Evolutionary conservation across 1,140 invertebrate species (phyloP), one percentile per base, ranked within the genome.

Genomic region (Brachionus angularis): DNA sequence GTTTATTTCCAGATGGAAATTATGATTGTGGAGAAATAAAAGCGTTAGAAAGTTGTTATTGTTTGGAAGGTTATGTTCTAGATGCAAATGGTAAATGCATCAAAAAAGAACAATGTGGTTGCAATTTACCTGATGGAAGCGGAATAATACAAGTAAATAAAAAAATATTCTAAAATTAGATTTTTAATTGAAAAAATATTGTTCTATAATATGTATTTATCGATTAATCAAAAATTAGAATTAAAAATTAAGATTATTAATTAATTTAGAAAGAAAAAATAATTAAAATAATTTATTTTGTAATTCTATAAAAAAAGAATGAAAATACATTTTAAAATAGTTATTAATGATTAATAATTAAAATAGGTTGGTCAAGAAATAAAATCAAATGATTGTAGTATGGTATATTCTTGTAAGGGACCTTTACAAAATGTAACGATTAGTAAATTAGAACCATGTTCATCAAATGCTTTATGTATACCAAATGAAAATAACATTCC

Each of bases 41-140:
- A n/a, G n/a, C 47, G 5, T 7, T 29, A 47, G 62, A 67, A 47
- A 47, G 67, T 10, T 70, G 67, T 44, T 70, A 27, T n/a, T 70
- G 67, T 44, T 52, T 39, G 12, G 46, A 70, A 27, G 50, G 36
- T 29, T 70, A 39, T 29, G 67, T 70, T 2, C 16, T 50, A 18
- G 42, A 52, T 29, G 18, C 10, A 25, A 50, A 53, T 21, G 67
- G 67, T 14, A 23, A 12, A 29, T 70, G 67, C 52, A 31, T 70
- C 2, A 33, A 25, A 31, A 8, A 21, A 23, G 67, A 70, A 36
- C 1, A 31, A n/a, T 70, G 67, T 44, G 46, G 67, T 12, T 67
- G 62, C 47, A 18, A n/a, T n/a, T 36, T 67, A 34, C 62, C 62
- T 12, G 62, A 67, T 34, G 42, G 33, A 18, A 27, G 39, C 3